Base-by-base conservation (phyloP, 2,888 invertebrate species). In the Lasioglossum oenotherae region DNA sequence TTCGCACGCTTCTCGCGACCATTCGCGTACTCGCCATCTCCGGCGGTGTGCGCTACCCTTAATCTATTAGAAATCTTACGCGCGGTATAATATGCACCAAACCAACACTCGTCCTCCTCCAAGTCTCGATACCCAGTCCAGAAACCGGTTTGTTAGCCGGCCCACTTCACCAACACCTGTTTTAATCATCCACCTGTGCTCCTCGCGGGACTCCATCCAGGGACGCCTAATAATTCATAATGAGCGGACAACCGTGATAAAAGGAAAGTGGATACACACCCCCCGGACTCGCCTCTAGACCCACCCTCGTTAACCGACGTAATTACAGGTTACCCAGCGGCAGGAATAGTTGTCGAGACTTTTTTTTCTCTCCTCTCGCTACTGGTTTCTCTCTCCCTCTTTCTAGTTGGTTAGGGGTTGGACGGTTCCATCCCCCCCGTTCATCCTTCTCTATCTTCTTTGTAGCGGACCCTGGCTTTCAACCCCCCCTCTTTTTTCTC, bases 151-250 rank as follows among this genome's bases (percentile, higher is more conserved):
- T n/a, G 10, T 57, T n/a, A 57, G 57, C 1, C 38, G 19, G 69
- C 31, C 49, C 16, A 76, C 23, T 74, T n/a, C 79, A 46, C 35
- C 83, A 80, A 90, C 88, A 85, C 81, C 89, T 89, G 85, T 88
- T 85, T 88, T 90, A 90, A 90, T 89, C 88, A 90, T 90, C 85
- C 81, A 83, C 78, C 87, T 88, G 81, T 84, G 57, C 8, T n/a
- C 4, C n/a, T n/a, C 81, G 78, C 74, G 80, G 71, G 77, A 57
- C 72, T 67, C 53, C 31, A 69, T 46, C 81, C 81, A 38, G 8
- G 67, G n/a, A 27, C 16, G 57, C 35, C 76, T 81, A 80, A 88
- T 88, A 82, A 87, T 87, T 82, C 44, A 77, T 80, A 82, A 86
- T 72, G 85, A 78, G 67, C 57, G 76, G 74, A 78, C 64, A 75